Conservation (phyloP, 1,140 invertebrate species). For the Pachypeltis micranthus region DNA sequence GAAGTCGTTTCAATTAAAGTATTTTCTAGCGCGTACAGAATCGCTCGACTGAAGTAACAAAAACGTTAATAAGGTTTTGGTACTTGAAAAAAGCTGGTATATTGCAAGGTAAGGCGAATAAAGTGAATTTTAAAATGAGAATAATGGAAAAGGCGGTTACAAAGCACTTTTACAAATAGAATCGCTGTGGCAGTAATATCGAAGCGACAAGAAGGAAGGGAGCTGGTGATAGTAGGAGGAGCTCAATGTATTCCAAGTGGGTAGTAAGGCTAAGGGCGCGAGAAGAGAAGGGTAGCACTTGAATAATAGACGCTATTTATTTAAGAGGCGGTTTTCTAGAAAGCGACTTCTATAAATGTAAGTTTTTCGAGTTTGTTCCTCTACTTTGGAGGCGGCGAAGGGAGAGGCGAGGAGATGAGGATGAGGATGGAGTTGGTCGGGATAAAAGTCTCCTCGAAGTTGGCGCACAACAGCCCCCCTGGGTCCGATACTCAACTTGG, state of each 20-base stretch:
- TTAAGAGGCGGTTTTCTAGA: constrained; percentile 26
- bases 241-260: background rate
- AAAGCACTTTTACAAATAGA: constrained; percentile 12
- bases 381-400: constrained; percentile 1
- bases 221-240: background rate
- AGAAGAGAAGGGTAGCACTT: constrained; percentile 11
- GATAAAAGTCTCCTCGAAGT: background rate
- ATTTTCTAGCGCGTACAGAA: too few relatives aligned
- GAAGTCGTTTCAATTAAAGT: too few relatives aligned
- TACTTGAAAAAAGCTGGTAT: too few relatives aligned
- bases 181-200: background rate
- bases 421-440: background rate
- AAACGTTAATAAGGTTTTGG: too few relatives aligned
- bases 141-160: constrained; percentile 10
- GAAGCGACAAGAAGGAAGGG: background rate
- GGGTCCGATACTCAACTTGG: constrained; percentile 12
- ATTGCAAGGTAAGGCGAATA: too few relatives aligned
- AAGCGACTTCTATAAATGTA: constrained; percentile 23
- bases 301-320: constrained; percentile 25
- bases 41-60: too few relatives aligned
- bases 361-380: constrained; percentile 22
- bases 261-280: background rate
- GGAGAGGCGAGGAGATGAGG: constrained; percentile 4
- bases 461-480: constrained; percentile 5
- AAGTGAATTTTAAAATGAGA: background rate